These are phyloP conservation scores for Dufourea novaeangliae DNA, from an alignment of 1,140 invertebrate genomes.

Conservation along the genomic window DNA sequence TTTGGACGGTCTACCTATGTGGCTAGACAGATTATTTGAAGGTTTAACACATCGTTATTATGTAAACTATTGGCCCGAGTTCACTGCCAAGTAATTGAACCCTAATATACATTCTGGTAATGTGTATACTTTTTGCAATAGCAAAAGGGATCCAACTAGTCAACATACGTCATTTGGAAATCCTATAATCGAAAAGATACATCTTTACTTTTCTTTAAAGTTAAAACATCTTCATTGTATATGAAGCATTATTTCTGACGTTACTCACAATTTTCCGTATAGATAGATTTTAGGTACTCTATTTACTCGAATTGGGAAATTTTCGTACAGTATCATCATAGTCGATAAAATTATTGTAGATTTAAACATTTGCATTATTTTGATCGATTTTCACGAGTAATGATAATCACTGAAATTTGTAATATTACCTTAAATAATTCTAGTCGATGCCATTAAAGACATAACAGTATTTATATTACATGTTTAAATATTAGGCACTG, in stretches of 20 bases:
- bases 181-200: slow-evolving; percentile 40
- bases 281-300: slow-evolving; percentile 46
- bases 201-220: slow-evolving; percentile 40
- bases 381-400: slow-evolving; percentile 25
- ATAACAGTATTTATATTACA: slow-evolving; percentile 61
- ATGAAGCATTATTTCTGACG: slow-evolving; percentile 40
- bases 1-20: slow-evolving; percentile 95
- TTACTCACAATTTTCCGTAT: slow-evolving; percentile 45
- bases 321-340: slow-evolving; percentile 38
- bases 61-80: slow-evolving; percentile 98
- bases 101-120: slow-evolving; percentile 27
- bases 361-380: slow-evolving; percentile 46
- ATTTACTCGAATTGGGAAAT: slow-evolving; percentile 36
- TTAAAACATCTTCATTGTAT: slow-evolving; percentile 53
- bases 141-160: slow-evolving; percentile 59
- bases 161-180: slow-evolving; percentile 41
- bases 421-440: slow-evolving; percentile 53
- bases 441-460: slow-evolving; percentile 60
- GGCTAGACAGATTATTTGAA: slow-evolving; percentile 98
- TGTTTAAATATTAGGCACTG: slow-evolving; percentile 46
- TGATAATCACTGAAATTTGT: slow-evolving; percentile 43
- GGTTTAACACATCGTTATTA: slow-evolving; percentile 96
- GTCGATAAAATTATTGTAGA: slow-evolving; percentile 31
- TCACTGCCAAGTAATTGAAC: slow-evolving; percentile 84
- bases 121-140: slow-evolving; percentile 42